Evolutionary conservation across 2,113 vertebrate species (phyloP), one percentile per base, ranked within the genome.

Genomic region (Progne subis): DNA sequence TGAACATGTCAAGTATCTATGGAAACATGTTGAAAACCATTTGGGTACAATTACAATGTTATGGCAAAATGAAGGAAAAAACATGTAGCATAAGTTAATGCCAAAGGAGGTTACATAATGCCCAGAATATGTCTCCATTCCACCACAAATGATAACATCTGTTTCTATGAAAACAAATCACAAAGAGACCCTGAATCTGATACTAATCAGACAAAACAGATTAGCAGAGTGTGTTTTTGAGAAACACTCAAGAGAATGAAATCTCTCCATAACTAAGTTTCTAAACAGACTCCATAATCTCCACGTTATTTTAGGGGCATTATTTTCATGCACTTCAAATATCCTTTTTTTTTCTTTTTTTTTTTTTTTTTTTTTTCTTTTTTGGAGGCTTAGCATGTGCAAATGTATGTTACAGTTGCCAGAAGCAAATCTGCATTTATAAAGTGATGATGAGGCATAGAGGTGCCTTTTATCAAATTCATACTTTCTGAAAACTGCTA

Each of bases 141-240:
- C 46, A 91, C 74, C 70, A 94, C 79, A 93, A 96, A 95, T 0
- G 55, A 85, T 97, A 97, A 96, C 92, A 97, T 96, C 93, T 96
- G 97, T 81, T 97, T 86, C 76, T 89, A 57, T 29, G 39, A 89
- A 87, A 96, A 96, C 86, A 83, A 91, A 79, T 75, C 28, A 88
- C 18, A 24, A 59, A 79, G 64, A 79, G 71, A 84, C 57, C 92
- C 68, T 55, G 72, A 90, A 95, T 93, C 63, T 78, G 81, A 93
- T 80, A 71, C 78, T 76, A 77, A 93, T 96, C 81, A 93, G 69
- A 83, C 79, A 88, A 82, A 92, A 69, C 83, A 85, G 65, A 90
- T 91, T 75, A 90, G 89, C 11, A 80, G 49, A 75, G 15, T 29
- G 56, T 14, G 44, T 31, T 92, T 49, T 56, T 81, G 68, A 92